Evolutionary conservation across 2,797 vertebrate genomes (phyloP), one percentile per base, ranked within the genome.

Genomic region (Rhinella marina): DNA sequence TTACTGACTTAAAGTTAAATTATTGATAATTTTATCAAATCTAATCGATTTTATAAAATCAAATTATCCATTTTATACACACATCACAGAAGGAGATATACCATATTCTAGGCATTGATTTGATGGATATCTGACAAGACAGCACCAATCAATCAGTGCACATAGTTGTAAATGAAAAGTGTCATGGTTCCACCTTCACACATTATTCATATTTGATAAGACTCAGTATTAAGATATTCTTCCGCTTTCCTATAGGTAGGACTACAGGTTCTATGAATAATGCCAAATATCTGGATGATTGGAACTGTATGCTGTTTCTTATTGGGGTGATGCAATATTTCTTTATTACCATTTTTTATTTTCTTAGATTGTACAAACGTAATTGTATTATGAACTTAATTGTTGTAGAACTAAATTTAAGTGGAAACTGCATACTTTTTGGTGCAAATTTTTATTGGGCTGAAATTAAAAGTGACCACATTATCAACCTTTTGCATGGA

Each of bases 141-240:
- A 75, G 72, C 72, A 48, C 72, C 72, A 75, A 75, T 75, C 72
- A 75, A 75, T 75, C 41, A 23, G 41, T 50, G 72, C 72, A 50
- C 72, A 75, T 48, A 75, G 72, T 75, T 41, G 72, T 75, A 75
- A 75, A 75, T 75, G 72, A 50, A 48, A 23, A 75, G 19, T 75
- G 41, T 50, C 72, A 75, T 50, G 72, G 72, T 75, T 2, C 17
- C 70, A 48, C 21, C 70, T 73, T 73, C 70, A 73, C 9, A 23
- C 32, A 73, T 73, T 48, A 41, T 73, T 73, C 27, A 73, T 70
- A 70, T 41, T 14, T 14, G 4, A 70, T 70, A 27, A 70, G 32
- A 32, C 32, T 32, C 32, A 32, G 32, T 32, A 29, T 32, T 17
- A 32, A 32, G 5, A 70, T 70, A 70, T 6, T 29, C 16, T 70